Percentiles rank a stretch among this genome's conserved stretches.
phyloP scores from a whole-genome alignment of 2,113 vertebrate species.

The Pleuronectes platessa region DNA sequence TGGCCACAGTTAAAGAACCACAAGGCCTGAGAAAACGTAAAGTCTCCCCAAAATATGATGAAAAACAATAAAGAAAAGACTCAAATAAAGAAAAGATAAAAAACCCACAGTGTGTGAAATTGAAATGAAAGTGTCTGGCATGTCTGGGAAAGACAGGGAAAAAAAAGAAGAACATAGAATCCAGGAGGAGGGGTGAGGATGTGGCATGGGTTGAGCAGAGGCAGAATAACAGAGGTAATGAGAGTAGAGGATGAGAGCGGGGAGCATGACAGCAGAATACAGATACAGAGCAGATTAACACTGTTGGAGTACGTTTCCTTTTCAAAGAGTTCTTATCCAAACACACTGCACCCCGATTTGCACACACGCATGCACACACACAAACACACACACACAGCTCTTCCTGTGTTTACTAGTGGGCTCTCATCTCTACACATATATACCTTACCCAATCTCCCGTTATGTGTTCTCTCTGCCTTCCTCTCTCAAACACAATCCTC shows the following conservation, averaged over 20 bases:
- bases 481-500: conserved; percentile 1
- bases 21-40: not conserved
- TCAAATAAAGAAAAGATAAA: conserved; percentile 37
- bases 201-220: conserved; percentile 39
- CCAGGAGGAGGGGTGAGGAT: not conserved
- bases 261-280: conserved; percentile 71
- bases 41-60: conserved; percentile 34
- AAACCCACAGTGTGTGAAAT: conserved; percentile 62
- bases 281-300: conserved; percentile 75
- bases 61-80: conserved; percentile 35
- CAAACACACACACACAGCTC: conserved; percentile 6
- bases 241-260: conserved; percentile 68
- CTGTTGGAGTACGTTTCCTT: conserved; percentile 63
- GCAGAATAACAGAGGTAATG: conserved; percentile 73
- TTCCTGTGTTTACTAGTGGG: conserved; percentile 18
- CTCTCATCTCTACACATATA: conserved; percentile 53
- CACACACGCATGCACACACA: conserved; percentile 9
- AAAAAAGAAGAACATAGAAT: not conserved
- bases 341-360: conserved; percentile 29
- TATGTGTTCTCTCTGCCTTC: conserved; percentile 13
- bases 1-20: conserved; percentile 9
- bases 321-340: conserved; percentile 73
- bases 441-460: conserved; percentile 30
- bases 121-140: conserved; percentile 65
- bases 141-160: conserved; percentile 8